Conservation (phyloP, 1,140 invertebrate genomes). For the Samia ricini region DNA sequence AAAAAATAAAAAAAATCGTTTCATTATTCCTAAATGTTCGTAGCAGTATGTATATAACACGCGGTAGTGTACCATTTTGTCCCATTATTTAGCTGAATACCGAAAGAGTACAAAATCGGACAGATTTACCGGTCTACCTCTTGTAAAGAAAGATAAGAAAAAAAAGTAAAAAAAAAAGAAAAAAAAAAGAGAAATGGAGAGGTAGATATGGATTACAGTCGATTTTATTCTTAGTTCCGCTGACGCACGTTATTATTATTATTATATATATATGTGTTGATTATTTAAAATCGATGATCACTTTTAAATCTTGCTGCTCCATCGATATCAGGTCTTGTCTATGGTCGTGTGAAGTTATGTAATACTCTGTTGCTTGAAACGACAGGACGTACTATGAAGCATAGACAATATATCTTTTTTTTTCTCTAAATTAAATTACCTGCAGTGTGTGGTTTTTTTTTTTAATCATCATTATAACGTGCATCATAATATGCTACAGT, state of each 20-base stretch:
- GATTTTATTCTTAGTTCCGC: neutral
- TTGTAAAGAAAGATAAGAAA: slow-evolving; percentile 5
- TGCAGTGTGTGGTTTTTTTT: neutral
- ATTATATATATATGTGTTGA: too few species aligned
- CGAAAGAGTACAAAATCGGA: slow-evolving; percentile 32
- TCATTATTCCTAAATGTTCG: too few species aligned
- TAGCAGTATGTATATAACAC: too few species aligned
- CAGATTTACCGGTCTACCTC: slow-evolving; percentile 24
- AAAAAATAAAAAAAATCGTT: too few species aligned
- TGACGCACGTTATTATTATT: neutral
- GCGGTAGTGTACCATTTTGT: slow-evolving; percentile 30
- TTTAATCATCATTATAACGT: neutral
- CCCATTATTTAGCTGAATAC: slow-evolving; percentile 32
- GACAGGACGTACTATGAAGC: neutral
- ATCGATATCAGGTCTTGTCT: neutral
- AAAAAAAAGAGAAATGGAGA: neutral
- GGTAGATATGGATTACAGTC: neutral
- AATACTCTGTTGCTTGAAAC: neutral
- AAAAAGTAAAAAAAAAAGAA: neutral
- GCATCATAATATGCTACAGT: neutral
- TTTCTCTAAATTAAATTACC: neutral
- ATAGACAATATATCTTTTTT: neutral
- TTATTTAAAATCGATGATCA: neutral
- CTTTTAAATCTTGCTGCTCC: neutral
- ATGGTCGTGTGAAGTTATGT: neutral